phyloP scores from a whole-genome alignment of 2,888 invertebrate genomes.

The Drosophila flavopinicola region DNA sequence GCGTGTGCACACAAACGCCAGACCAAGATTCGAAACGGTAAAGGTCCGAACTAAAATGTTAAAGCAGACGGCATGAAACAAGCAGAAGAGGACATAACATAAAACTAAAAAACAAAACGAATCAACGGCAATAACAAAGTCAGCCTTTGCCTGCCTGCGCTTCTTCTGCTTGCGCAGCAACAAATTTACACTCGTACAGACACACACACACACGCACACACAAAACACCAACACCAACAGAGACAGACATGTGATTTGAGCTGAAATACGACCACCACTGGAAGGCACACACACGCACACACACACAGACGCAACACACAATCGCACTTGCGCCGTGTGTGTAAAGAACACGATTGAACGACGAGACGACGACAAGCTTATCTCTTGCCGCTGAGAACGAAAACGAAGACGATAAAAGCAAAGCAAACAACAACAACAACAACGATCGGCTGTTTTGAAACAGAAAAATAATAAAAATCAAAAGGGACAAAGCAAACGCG shows the following conservation, averaged over 20 bases:
- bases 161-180: conserved; percentile 68
- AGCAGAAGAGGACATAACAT: conserved; percentile 31
- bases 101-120: conserved; percentile 11
- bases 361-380: conserved; percentile 62
- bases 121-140: conserved; percentile 53
- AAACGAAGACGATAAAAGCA: conserved; percentile 75
- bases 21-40: conserved; percentile 11
- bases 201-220: conserved; percentile 22
- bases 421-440: conserved; percentile 64
- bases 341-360: conserved; percentile 57
- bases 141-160: conserved; percentile 32
- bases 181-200: conserved; percentile 57
- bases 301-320: conserved; percentile 22
- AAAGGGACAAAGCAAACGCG: conserved; percentile 51
- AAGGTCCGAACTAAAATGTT: conserved; percentile 9
- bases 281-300: conserved; percentile 34
- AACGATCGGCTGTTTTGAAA: conserved; percentile 61
- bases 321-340: conserved; percentile 28
- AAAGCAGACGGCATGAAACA: conserved; percentile 5
- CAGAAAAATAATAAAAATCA: conserved; percentile 26
- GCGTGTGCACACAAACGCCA: conserved; percentile 33
- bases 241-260: conserved; percentile 68
- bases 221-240: conserved; percentile 30
- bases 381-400: conserved; percentile 54
- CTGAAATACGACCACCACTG: conserved; percentile 72